Percentiles rank a stretch among this genome's conserved stretches.
Conservation (phyloP, 2,797 vertebrate genomes). For the Petrocephalus schoutedeni region DNA sequence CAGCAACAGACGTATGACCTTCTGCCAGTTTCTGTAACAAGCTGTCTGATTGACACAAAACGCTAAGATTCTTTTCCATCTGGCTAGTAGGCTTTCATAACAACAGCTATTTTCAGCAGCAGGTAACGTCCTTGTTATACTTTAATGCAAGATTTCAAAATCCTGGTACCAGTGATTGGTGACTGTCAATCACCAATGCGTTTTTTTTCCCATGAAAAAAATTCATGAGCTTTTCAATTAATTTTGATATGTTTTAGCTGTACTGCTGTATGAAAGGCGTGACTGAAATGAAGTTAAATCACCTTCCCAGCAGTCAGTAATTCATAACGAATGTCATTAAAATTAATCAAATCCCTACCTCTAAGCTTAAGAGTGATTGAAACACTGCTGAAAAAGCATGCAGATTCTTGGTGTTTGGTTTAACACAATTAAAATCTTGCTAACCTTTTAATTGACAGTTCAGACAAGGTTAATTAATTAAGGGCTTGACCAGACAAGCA, state of each 20-base stretch:
- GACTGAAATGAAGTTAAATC: not conserved
- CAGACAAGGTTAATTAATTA: not conserved
- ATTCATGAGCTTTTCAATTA: not conserved
- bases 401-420: not conserved
- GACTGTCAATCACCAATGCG: not conserved
- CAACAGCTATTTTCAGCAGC: conserved; percentile 3
- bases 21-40: not conserved
- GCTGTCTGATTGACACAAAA: not conserved
- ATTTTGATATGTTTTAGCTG: not conserved
- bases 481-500: not conserved
- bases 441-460: not conserved
- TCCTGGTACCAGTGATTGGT: not conserved
- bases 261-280: not conserved
- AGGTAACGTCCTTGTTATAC: not conserved
- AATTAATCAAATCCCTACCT: not conserved
- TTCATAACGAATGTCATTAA: not conserved
- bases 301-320: not conserved
- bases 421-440: conserved; percentile 1
- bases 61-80: not conserved
- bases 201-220: not conserved
- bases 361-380: not conserved
- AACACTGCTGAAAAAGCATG: not conserved
- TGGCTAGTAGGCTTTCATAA: not conserved
- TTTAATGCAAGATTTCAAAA: not conserved
- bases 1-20: not conserved